These are phyloP conservation scores for Protophormia terraenovae DNA, from an alignment of 2,888 invertebrate genomes.

Conservation along the genomic window DNA sequence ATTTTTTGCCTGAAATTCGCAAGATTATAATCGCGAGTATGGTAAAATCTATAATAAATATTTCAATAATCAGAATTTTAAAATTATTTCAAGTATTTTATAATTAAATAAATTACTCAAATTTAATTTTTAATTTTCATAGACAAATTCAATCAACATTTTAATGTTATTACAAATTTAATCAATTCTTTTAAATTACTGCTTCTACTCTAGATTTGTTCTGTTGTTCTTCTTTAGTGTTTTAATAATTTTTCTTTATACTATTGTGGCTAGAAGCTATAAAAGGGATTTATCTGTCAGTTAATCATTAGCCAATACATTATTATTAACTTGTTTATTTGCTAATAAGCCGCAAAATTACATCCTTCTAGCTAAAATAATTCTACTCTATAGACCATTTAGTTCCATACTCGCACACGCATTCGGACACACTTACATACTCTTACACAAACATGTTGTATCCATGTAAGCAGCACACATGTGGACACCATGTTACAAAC, in stretches of 20 bases:
- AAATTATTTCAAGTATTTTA: no score
- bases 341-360: slow-evolving; percentile 70
- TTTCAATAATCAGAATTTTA: no score
- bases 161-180: neutral
- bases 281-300: slow-evolving; percentile 64
- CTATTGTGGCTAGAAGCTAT: slow-evolving; percentile 40
- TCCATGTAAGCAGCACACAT: neutral
- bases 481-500: neutral
- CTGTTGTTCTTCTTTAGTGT: neutral
- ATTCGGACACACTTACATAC: neutral
- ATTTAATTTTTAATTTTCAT: no score
- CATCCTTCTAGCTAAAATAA: slow-evolving; percentile 55
- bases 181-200: slow-evolving; percentile 25
- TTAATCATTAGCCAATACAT: slow-evolving; percentile 65
- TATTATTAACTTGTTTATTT: slow-evolving; percentile 71
- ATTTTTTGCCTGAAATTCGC: no score
- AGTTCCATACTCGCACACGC: neutral
- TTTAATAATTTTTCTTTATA: slow-evolving; percentile 1
- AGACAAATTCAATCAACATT: no score
- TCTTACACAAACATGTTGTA: neutral
- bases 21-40: no score
- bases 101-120: no score
- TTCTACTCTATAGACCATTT: slow-evolving; percentile 8
- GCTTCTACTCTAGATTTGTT: neutral
- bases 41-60: no score